phyloP scores from a whole-genome alignment of 2,797 vertebrate genomes.

The Telmatherina bonti region DNA sequence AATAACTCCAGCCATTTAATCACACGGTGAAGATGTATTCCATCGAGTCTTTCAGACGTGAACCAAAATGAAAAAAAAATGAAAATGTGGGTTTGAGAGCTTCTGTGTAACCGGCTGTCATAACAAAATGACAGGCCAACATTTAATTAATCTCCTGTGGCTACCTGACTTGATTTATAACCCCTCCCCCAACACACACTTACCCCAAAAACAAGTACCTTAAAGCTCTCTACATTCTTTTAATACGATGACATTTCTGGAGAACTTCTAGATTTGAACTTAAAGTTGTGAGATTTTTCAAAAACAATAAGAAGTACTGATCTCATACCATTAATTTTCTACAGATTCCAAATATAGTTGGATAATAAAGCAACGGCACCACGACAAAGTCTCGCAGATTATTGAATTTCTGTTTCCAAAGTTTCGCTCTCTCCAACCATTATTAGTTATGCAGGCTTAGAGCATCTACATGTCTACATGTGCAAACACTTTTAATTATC shows the following conservation, averaged over 20 bases:
- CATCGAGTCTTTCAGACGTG: constrained; percentile 35
- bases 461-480: neutral
- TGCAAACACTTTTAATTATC: neutral
- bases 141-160: constrained; percentile 55
- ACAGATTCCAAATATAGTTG: neutral
- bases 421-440: neutral
- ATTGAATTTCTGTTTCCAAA: neutral
- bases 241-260: constrained; percentile 13
- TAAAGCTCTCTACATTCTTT: constrained; percentile 13
- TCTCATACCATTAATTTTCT: neutral
- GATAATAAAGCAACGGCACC: neutral
- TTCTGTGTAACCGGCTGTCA: constrained; percentile 53
- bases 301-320: neutral
- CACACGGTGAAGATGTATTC: constrained; percentile 48
- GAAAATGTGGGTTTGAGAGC: constrained; percentile 49
- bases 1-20: constrained; percentile 57
- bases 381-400: neutral
- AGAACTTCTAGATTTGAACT: constrained; percentile 1
- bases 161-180: constrained; percentile 50
- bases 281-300: neutral
- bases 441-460: neutral
- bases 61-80: constrained; percentile 47
- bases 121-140: constrained; percentile 59
- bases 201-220: constrained; percentile 1
- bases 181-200: too few species aligned